Base-by-base conservation (phyloP, 1,140 invertebrate genomes). In the Meloidogyne exigua region DNA sequence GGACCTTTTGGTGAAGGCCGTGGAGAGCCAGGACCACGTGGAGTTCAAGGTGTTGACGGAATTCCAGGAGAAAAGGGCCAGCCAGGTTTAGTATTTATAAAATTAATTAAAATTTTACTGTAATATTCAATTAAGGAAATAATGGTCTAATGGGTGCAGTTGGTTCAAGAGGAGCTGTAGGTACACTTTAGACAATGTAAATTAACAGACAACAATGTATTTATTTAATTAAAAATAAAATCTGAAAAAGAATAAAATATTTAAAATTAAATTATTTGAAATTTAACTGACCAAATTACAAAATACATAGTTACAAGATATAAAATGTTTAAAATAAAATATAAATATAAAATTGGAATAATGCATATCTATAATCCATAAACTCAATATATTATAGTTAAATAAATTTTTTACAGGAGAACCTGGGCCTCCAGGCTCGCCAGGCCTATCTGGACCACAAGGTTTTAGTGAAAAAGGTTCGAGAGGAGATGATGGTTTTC, bases 11-110 rank as follows among this genome's bases (percentile, higher is more conserved):
- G 84, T 62, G 77, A 84, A 36, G 84, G 84, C 23, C 80, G 72
- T 39, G 80, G 82, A 11, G 64, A 44, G n/a, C 82, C 81, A 39
- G 85, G 85, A 49, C 44, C 83, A 39, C 76, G 85, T 18, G 85
- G 84, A 70, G 32, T 79, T 49, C 85, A 87, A 76, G 84, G 85
- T 18, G 63, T 85, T 7, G 86, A 87, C 65, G 85, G 85, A 72
- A 75, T 83, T 66, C 85, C 82, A 18, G 85, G 85, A 42, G 82
- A 79, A 21, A 87, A 87, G 57, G 84, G 84, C 39, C 32, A 62
- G 23, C 70, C 84, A 26, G 84, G 81, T 67, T 72, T 23, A 10
- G 9, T 0, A 39, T 9, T 9, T 39, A 39, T n/a, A 12, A 77
- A 68, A 62, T 25, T 26, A 15, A 32, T 74, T 63, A 25, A 23